Percentiles rank a stretch among this genome's conserved stretches.
These are phyloP conservation scores for Benthochromis sp. DNA, from an alignment of 2,113 vertebrate species.

Conservation along the genomic window DNA sequence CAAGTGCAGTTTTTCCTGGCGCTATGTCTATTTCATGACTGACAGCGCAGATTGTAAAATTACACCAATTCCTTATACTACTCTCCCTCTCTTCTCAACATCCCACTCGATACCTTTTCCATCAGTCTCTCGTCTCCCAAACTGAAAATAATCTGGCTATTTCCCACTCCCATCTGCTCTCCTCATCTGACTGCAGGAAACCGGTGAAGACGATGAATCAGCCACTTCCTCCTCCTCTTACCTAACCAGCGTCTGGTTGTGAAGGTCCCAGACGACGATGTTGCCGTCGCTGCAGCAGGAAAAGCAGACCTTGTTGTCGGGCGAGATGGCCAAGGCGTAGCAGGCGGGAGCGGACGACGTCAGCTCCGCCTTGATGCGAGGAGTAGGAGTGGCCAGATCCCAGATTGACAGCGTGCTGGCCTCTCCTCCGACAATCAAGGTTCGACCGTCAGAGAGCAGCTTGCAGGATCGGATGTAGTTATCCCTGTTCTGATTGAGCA, in stretches of 20 bases:
- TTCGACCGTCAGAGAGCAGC: too few species aligned
- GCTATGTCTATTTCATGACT: neutral
- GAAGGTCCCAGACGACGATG: too few species aligned
- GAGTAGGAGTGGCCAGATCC: fast-evolving
- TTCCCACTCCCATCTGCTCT: neutral
- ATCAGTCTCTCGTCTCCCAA: neutral
- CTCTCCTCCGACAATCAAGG: too few species aligned
- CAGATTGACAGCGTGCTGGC: too few species aligned
- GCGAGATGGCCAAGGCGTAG: fast-evolving
- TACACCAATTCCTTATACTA: neutral
- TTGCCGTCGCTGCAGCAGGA: too few species aligned
- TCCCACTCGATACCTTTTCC: neutral
- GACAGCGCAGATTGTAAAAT: neutral
- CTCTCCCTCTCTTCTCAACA: neutral
- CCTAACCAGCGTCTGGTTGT: too few species aligned
- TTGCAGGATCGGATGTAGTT: too few species aligned
- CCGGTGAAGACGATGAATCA: neutral
- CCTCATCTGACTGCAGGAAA: neutral
- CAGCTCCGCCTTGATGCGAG: too few species aligned
- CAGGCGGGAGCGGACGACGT: too few species aligned
- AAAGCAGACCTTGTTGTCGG: too few species aligned
- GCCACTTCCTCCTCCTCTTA: neutral
- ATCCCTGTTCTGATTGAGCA: too few species aligned
- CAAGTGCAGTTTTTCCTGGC: neutral
- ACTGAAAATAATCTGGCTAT: neutral